Evolutionary conservation across 2,113 vertebrate genomes (phyloP).

Genomic region (Smithornis capensis): DNA sequence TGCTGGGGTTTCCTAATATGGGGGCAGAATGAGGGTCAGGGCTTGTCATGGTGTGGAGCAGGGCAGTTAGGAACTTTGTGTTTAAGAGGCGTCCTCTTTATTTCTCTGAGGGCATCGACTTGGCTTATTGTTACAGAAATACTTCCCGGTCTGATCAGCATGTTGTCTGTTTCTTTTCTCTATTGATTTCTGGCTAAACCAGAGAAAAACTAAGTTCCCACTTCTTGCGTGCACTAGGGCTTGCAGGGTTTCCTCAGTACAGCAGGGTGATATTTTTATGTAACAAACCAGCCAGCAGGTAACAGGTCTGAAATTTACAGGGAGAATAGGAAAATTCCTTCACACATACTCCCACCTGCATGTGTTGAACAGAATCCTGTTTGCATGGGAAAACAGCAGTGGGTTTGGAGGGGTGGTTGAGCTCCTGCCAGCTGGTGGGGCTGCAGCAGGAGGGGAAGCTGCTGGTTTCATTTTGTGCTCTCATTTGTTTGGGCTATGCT

Average conservation of each 20-base stretch:
- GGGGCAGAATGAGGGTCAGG: background rate
- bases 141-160: background rate
- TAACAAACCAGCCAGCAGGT: background rate
- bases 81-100: background rate
- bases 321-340: background rate
- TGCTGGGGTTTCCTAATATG: background rate
- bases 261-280: background rate
- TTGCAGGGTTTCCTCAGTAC: background rate
- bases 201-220: background rate
- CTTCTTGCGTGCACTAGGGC: background rate
- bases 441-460: background rate
- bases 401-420: background rate
- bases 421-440: background rate
- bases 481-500: background rate
- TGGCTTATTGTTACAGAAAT: background rate
- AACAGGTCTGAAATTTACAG: background rate
- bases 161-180: background rate
- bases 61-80: background rate
- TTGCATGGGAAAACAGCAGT: background rate
- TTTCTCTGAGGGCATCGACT: background rate
- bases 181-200: background rate
- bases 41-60: background rate
- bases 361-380: background rate
- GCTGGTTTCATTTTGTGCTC: background rate
- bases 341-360: accelerated